Base-by-base conservation (phyloP, 2,113 vertebrate genomes). In the Platycercus adscitus region DNA sequence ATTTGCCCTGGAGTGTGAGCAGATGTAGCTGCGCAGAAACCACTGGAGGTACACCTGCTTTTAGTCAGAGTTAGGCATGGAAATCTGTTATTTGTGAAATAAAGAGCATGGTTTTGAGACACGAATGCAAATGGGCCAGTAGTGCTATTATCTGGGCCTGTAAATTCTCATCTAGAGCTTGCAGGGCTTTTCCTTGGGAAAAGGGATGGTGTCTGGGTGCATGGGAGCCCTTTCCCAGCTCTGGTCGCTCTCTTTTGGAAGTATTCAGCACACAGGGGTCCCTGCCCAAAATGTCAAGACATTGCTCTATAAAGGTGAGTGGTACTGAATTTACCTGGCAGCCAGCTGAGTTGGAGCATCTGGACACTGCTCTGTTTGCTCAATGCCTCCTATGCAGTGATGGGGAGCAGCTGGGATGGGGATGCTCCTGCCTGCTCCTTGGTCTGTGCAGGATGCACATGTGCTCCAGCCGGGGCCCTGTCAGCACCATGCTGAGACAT, bases 41-140 rank as follows among this genome's bases (percentile, higher is more conserved):
- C 78, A n/a, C 77, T 87, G 86, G 43, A 84, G 49, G 86, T 95
- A 79, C 94, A 96, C 96, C 96, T 96, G 95, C 86, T 87, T 86
- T 93, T 2, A 11, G 80, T 81, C 1, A 0, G 26, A 81, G 91
- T 94, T 93, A 72, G 55, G 58, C 10, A 3, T 2, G 23, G n/a
- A 81, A 86, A 69, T 84, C 56, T 86, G 69, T 91, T 79, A 41
- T n/a, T 95, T 73, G 37, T 90, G 77, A 93, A 88, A 86, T 55
- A 81, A 88, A 6, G 13, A 73, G 19, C 64, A 7, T 50, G 15
- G 9, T 20, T 94, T 91, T 55, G 55, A 88, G 90, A n/a, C 52
- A 37, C 1, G 1, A 81, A 86, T 2, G 5, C 0, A 1, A 63
- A 41, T 3, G 6, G 43, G 13, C 28, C 70, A 55, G 7, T 35